Evolutionary conservation across 2,113 vertebrate genomes (phyloP).

Genomic region (Lycaon pictus): DNA sequence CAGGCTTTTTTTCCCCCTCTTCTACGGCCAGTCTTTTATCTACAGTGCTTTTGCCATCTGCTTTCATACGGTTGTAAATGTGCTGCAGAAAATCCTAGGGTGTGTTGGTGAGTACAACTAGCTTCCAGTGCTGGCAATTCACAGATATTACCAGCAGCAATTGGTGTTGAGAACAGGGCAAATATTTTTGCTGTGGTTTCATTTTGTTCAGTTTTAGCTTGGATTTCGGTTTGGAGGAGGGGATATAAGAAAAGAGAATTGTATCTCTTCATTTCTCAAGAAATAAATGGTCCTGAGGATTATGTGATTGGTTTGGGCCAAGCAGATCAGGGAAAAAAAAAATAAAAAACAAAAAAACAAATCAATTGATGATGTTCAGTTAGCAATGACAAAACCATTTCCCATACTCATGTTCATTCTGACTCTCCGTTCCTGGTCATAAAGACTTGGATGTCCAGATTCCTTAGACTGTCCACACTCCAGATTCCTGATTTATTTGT

Average conservation of each 20-base stretch:
- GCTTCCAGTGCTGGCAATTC: neutral
- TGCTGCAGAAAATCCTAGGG: conserved; percentile 25
- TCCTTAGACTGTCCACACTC: neutral
- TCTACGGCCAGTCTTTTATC: conserved; percentile 78
- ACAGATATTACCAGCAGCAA: conserved; percentile 37
- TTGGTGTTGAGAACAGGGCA: conserved; percentile 24
- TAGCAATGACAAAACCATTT: neutral
- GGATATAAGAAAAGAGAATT: neutral
- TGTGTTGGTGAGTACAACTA: neutral
- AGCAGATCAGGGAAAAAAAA: neutral
- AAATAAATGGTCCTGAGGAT: neutral
- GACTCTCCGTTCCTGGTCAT: neutral
- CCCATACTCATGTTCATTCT: neutral
- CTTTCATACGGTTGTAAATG: conserved; percentile 57
- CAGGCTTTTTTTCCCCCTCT: conserved; percentile 80
- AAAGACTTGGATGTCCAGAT: neutral
- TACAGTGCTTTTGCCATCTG: conserved; percentile 81
- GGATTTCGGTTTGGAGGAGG: neutral
- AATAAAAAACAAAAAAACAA: neutral
- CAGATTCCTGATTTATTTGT: neutral
- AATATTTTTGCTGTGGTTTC: conserved; percentile 47
- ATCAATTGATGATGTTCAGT: neutral
- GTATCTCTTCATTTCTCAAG: neutral
- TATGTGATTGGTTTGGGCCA: neutral
- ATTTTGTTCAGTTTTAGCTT: conserved; percentile 45